Conservation (phyloP, 2,888 invertebrate genomes). For the Drosophila fungiperda region DNA sequence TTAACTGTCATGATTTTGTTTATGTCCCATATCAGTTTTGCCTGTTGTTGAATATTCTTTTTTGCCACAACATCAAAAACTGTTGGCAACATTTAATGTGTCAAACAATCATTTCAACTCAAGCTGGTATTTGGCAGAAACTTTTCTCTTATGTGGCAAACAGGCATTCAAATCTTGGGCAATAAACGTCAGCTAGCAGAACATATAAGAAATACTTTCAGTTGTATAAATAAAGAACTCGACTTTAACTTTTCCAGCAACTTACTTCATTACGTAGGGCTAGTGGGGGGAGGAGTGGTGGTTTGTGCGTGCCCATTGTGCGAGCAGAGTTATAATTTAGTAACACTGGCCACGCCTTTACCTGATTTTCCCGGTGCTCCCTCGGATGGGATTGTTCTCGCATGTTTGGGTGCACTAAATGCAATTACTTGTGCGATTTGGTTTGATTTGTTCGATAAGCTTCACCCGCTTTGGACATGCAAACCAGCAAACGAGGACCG, state of each 20-base stretch:
- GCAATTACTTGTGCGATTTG: slow-evolving; percentile 54
- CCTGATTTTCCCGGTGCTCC: background rate
- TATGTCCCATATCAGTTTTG: background rate
- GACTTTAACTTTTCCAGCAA: background rate
- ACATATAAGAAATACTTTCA: background rate
- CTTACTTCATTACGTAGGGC: slow-evolving; percentile 9
- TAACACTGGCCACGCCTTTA: slow-evolving; percentile 36
- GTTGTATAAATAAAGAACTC: background rate
- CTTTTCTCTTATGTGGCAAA: background rate
- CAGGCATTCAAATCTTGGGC: background rate
- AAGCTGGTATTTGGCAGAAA: background rate
- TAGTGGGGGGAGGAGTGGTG: slow-evolving; percentile 35
- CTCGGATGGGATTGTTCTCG: slow-evolving; percentile 42
- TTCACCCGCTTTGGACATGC: slow-evolving; percentile 53
- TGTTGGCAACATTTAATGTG: background rate
- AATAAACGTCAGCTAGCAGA: background rate
- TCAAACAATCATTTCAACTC: background rate
- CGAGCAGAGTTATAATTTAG: slow-evolving; percentile 30
- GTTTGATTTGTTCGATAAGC: slow-evolving; percentile 49
- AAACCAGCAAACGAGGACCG: slow-evolving; percentile 38
- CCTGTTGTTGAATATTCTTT: background rate
- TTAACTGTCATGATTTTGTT: background rate
- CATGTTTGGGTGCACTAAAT: slow-evolving; percentile 74
- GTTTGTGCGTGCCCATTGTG: slow-evolving; percentile 47
- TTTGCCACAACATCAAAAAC: background rate